phyloP scores from a whole-genome alignment of 2,113 vertebrate species.

The Lates calcarifer region DNA sequence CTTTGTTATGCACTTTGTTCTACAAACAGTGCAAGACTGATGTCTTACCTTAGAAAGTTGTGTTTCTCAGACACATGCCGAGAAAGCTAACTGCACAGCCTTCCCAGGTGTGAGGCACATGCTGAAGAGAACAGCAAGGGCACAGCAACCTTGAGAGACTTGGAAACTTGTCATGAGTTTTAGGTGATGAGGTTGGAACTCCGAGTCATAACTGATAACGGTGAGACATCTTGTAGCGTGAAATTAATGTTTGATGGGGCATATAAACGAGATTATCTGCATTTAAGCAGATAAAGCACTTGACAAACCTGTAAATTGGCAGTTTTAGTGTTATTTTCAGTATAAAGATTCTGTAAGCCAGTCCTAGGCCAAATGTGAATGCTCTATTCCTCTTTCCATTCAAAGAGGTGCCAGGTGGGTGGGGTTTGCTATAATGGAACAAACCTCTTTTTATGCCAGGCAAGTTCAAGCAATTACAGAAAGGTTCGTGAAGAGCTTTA shows the following conservation, averaged over 20 bases:
- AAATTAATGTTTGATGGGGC: slow-evolving; percentile 64
- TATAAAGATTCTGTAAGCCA: slow-evolving; percentile 1
- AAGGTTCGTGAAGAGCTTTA: slow-evolving; percentile 13
- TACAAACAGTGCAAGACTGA: slow-evolving; percentile 1
- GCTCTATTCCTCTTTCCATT: not conserved
- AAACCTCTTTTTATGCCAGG: slow-evolving; percentile 3
- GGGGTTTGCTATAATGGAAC: not conserved
- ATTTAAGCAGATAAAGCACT: slow-evolving; percentile 36
- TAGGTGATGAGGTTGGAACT: not conserved
- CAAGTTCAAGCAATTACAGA: slow-evolving; percentile 5
- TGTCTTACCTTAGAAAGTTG: slow-evolving; percentile 1
- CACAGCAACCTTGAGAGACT: slow-evolving; percentile 66
- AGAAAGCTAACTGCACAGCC: not conserved
- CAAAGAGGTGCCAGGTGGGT: not conserved
- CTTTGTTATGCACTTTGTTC: not conserved
- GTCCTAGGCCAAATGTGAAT: not conserved
- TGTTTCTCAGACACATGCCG: not conserved
- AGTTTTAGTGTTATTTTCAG: slow-evolving; percentile 30
- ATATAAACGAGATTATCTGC: slow-evolving; percentile 42
- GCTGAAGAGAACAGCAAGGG: slow-evolving; percentile 59
- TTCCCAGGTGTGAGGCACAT: slow-evolving; percentile 23
- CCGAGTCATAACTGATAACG: slow-evolving; percentile 9
- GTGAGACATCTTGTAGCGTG: slow-evolving; percentile 19
- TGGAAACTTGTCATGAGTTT: slow-evolving; percentile 34
- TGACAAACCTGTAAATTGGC: slow-evolving; percentile 17